Evolutionary conservation across 92 coral and sea anemone species (phyloP), one percentile per base, ranked within the genome.

Genomic region (Paragorgia papillata): DNA sequence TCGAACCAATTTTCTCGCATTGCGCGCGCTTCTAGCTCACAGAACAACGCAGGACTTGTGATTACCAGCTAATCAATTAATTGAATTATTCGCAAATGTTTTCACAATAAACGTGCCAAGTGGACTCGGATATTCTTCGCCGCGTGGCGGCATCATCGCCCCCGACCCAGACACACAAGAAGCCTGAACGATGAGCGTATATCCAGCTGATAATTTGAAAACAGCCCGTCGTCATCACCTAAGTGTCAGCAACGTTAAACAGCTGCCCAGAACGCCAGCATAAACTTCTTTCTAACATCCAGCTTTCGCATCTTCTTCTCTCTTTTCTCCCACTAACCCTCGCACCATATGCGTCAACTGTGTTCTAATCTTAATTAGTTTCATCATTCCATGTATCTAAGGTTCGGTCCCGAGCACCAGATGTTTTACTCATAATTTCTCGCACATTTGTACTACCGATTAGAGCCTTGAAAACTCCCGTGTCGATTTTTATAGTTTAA

Each of bases 401-500:
- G n/a, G 17, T 19, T 22, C 24, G 49, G 78, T 20, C 37, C 64
- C 64, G 24, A 20, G 8, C n/a, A 35, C 39, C 78, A 71, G 78
- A 71, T 71, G 78, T 32, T 71, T 1, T 49, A 17, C 31, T 10
- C 57, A 71, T 71, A 55, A 71, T 40, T 26, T 43, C 62, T 19
- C 18, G 37, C 78, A 54, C 78, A 71, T 71, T 71, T 71, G 78
- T 71, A 32, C 14, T 57, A 54, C 32, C 78, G 78, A 71, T 71
- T 71, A 71, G 78, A 71, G 25, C 78, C 63, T 32, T 19, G 62
- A 30, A 71, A 71, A 35, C 78, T 53, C 78, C 78, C 78, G 78
- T 71, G 78, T 71, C 78, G 78, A 71, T 29, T 71, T 71, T 71
- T 71, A 71, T 71, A 71, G 78, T 55, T 71, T 54, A 71, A 71